A percentile compares a stretch with the other conserved stretches of the same genome.
phyloP scores from a whole-genome alignment of 2,113 vertebrate species.

The Heterochromis multidens region DNA sequence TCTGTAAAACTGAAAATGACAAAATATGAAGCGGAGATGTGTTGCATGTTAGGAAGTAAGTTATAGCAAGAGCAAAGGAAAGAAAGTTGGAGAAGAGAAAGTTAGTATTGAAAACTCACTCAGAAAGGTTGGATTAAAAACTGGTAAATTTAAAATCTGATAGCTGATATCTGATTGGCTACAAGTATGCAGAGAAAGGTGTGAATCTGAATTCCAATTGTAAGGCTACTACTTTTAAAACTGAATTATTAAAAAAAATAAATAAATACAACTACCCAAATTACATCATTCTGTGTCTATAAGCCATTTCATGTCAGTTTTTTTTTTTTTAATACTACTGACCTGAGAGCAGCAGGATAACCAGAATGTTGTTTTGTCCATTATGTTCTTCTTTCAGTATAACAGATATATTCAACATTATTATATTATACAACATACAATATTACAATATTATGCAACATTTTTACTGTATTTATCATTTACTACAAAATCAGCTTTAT shows the following conservation, averaged over 20 bases:
- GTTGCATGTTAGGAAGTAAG: background rate
- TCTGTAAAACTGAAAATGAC: too few species aligned
- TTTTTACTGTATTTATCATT: background rate
- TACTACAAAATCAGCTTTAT: background rate
- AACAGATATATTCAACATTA: background rate
- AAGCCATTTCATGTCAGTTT: background rate
- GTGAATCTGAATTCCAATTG: too few species aligned
- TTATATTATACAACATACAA: too few species aligned
- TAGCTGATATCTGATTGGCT: background rate
- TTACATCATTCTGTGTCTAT: too few species aligned
- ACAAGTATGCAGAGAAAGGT: too few species aligned
- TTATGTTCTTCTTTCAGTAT: background rate
- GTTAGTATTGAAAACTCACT: background rate
- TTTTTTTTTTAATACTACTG: background rate
- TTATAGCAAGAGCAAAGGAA: background rate
- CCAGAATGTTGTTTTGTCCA: background rate
- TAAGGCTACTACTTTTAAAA: too few species aligned
- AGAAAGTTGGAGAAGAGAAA: background rate
- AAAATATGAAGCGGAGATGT: too few species aligned
- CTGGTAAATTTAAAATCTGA: background rate
- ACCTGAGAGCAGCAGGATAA: background rate
- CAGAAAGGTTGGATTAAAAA: background rate
- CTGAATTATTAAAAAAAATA: too few species aligned
- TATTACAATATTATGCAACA: too few species aligned
- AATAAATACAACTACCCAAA: too few species aligned